phyloP scores from a whole-genome alignment of 2,113 vertebrate genomes.

The Callorhinus ursinus region DNA sequence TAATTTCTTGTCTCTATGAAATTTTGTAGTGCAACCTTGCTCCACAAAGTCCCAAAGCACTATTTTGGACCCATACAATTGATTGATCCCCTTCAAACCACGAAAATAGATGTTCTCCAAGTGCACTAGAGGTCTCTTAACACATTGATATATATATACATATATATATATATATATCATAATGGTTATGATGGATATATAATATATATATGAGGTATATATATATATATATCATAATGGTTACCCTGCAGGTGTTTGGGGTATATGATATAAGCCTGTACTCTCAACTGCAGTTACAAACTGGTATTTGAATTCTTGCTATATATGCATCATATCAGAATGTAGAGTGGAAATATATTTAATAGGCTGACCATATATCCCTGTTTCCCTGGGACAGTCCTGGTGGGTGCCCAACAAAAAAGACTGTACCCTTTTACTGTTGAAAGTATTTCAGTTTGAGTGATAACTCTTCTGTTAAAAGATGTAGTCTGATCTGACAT shows the following conservation, averaged over 20 bases:
- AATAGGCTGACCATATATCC: not conserved
- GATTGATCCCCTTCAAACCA: conserved; percentile 39
- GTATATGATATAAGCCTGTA: not conserved
- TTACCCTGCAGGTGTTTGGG: conserved; percentile 5
- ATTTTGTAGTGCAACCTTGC: not conserved
- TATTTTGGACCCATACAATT: conserved; percentile 46
- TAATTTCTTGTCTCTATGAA: conserved; percentile 31
- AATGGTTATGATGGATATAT: not conserved
- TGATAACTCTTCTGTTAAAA: not conserved
- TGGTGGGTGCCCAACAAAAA: not conserved
- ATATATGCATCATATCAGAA: not conserved
- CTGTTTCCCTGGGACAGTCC: not conserved
- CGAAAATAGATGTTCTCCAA: conserved; percentile 60
- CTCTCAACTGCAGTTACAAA: not conserved
- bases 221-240: not conserved
- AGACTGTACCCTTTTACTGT: not conserved
- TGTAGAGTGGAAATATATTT: not conserved
- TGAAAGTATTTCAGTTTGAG: not conserved
- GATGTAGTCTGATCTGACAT: not conserved
- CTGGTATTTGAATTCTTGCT: not conserved
- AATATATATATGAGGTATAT: not conserved
- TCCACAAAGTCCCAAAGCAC: conserved; percentile 2
- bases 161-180: not conserved
- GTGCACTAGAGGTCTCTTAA: conserved; percentile 45
- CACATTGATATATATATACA: not conserved